phyloP scores from a whole-genome alignment of 2,888 invertebrate species.

The Cerastis rubricosa region DNA sequence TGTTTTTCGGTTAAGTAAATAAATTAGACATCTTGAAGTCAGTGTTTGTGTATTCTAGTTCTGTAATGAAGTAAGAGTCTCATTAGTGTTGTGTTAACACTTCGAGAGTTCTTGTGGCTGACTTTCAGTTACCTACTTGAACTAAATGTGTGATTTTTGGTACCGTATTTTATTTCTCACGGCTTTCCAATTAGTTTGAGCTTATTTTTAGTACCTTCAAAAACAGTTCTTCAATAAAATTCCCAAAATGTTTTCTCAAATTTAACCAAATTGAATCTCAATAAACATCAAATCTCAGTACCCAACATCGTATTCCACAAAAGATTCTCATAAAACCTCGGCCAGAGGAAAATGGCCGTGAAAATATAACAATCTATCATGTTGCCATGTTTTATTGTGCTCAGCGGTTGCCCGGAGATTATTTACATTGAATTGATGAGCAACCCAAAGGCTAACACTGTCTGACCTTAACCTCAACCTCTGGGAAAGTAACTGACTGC shows the following conservation, averaged over 20 bases:
- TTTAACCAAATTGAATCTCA: conserved; percentile 17
- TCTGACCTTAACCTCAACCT: conserved; percentile 83
- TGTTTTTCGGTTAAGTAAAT: conserved; percentile 55
- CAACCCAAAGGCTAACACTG: conserved; percentile 79
- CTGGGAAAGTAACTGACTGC: conserved; percentile 76
- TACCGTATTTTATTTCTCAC: neutral
- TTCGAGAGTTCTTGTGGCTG: neutral
- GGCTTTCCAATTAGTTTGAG: neutral
- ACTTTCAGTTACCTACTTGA: conserved; percentile 24
- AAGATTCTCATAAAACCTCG: conserved; percentile 67
- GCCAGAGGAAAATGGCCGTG: conserved; percentile 74
- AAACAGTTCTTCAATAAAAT: neutral
- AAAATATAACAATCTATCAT: conserved; percentile 86
- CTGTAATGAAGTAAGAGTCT: conserved; percentile 40
- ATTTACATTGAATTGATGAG: conserved; percentile 89
- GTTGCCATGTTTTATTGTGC: conserved; percentile 83
- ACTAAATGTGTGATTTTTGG: neutral
- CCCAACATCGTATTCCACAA: conserved; percentile 55
- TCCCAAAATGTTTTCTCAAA: conserved; percentile 18
- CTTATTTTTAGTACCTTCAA: neutral
- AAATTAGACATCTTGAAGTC: conserved; percentile 38
- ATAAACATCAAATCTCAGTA: conserved; percentile 44
- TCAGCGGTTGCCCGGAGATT: conserved; percentile 83
- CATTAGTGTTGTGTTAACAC: conserved; percentile 31
- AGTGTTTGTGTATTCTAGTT: conserved; percentile 35